phyloP scores from a whole-genome alignment of 2,888 invertebrate species.

The Xiphydria camelus region DNA sequence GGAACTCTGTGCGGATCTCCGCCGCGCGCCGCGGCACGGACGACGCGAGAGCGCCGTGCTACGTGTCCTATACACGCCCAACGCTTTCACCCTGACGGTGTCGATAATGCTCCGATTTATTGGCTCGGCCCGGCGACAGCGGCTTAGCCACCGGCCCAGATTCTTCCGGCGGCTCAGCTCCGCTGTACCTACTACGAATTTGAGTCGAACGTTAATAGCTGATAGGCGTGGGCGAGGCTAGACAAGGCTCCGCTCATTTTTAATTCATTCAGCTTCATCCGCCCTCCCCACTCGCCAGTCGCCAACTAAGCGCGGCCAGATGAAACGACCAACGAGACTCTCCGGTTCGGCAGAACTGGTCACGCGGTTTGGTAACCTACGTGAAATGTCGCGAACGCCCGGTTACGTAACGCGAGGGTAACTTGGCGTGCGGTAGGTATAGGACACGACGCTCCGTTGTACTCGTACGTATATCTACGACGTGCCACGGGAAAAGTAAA shows the following conservation, averaged over 20 bases:
- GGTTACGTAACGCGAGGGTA: slow-evolving; percentile 9
- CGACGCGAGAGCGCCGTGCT: no score
- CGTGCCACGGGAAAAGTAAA: no score
- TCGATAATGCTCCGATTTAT: slow-evolving; percentile 46
- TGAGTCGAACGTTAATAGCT: slow-evolving; percentile 15
- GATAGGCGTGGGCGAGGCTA: slow-evolving; percentile 23
- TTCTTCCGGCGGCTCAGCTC: slow-evolving; percentile 29
- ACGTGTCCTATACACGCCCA: no score
- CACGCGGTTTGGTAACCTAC: slow-evolving; percentile 6
- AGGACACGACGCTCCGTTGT: no score
- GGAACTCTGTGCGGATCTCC: no score
- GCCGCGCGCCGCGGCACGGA: no score
- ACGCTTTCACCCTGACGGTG: slow-evolving; percentile 11
- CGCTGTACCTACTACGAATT: slow-evolving; percentile 27
- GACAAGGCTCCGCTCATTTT: neutral
- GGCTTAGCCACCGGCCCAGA: slow-evolving; percentile 35
- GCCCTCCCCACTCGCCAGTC: no score
- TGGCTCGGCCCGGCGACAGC: slow-evolving; percentile 23
- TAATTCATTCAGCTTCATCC: slow-evolving; percentile 1
- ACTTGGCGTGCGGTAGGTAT: no score
- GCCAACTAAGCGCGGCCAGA: no score
- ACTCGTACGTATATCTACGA: no score
- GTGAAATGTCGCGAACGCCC: slow-evolving; percentile 10
- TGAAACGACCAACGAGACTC: no score
- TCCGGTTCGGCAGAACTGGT: no score